These are phyloP conservation scores for Trachelus stipa DNA, from an alignment of 2,888 invertebrate species.

Conservation along the genomic window DNA sequence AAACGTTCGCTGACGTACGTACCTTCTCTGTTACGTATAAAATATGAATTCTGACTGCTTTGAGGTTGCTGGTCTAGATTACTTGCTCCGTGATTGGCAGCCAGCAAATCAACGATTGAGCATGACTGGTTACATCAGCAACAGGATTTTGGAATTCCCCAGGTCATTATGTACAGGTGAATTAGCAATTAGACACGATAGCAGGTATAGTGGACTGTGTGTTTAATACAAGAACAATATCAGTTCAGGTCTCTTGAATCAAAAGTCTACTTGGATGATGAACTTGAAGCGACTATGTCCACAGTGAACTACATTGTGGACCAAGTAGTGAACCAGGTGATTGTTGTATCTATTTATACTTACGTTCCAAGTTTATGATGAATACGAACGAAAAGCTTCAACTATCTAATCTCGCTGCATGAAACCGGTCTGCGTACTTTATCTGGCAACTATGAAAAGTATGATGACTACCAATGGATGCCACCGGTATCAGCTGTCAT, in stretches of 20 bases:
- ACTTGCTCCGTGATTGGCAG: not conserved
- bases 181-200: not conserved
- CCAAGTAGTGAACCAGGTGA: not conserved
- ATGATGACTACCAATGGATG: slow-evolving; percentile 33
- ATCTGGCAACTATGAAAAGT: not conserved
- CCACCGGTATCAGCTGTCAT: slow-evolving; percentile 34
- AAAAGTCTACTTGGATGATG: not conserved
- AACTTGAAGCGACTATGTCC: not conserved
- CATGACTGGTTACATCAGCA: slow-evolving; percentile 1
- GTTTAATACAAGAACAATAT: not conserved
- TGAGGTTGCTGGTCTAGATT: not conserved
- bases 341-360: not conserved
- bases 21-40: not conserved
- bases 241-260: not conserved
- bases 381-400: slow-evolving; percentile 9
- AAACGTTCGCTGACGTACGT: not conserved
- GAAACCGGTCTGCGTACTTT: slow-evolving; percentile 27
- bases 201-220: not conserved
- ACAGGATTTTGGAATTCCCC: slow-evolving; percentile 6
- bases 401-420: slow-evolving; percentile 28
- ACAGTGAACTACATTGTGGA: not conserved
- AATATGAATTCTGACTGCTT: not conserved
- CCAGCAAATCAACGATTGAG: not conserved
- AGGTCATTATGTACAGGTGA: not conserved
- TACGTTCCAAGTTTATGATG: slow-evolving; percentile 11